Base-by-base conservation (phyloP, 2,797 vertebrate species). In the Macropus fuliginosus region DNA sequence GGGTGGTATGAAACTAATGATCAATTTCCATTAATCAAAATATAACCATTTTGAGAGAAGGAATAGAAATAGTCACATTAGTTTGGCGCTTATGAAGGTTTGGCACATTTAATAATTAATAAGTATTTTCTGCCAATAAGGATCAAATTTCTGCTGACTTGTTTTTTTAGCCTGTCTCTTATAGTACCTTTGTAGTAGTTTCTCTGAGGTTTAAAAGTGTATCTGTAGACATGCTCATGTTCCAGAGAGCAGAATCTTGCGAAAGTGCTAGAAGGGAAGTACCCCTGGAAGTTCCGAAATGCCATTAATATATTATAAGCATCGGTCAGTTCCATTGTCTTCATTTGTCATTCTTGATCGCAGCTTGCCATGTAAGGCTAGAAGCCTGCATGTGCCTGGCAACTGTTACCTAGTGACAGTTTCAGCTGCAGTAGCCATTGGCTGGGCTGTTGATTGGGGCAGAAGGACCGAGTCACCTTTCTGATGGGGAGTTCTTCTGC, bases 331-430 rank as follows among this genome's bases (percentile, higher is more conserved):
- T 98, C 95, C 97, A 98, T 98, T 99, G 98, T 98, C 97, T 97
- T 98, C 97, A 98, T 98, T 99, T 98, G 98, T 99, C 99, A 98
- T 97, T 98, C 98, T 99, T 99, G 98, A 98, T 99, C 98, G 96
- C 97, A 98, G 97, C 98, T 98, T 98, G 97, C 98, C 34, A 98
- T 99, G 98, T 97, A 98, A 99, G 98, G 98, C 98, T 99, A 98
- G 98, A 98, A 97, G 98, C 98, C 98, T 98, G 98, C 98, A 98
- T 99, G 98, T 99, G 99, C 99, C 98, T 99, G 99, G 99, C 99
- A 99, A 99, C 99, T 99, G 99, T 99, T 99, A 99, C 99, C 98
- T 99, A 99, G 99, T 99, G 99, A 98, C 98, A 99, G 98, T 97
- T 98, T 99, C 98, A 98, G 98, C 98, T 98, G 98, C 98, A 98